phyloP scores from a whole-genome alignment of 2,888 invertebrate genomes.

The Lathronympha strigana region DNA sequence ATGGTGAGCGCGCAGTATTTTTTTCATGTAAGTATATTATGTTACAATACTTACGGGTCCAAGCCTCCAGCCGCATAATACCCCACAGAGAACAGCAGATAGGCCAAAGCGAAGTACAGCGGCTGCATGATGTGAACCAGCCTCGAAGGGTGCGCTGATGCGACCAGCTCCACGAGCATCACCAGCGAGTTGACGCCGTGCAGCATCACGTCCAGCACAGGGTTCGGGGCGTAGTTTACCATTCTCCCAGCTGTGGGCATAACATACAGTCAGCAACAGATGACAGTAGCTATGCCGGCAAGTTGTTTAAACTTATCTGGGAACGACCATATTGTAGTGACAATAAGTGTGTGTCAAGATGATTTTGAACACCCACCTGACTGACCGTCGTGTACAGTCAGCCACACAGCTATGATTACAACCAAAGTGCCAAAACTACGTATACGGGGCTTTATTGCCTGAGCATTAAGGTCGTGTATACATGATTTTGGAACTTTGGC shows the following conservation, averaged over 20 bases:
- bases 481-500: too few relatives aligned
- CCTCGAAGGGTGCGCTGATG: conserved; percentile 89
- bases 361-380: too few relatives aligned
- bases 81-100: conserved; percentile 88
- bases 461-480: too few relatives aligned
- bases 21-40: not conserved
- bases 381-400: too few relatives aligned
- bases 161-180: conserved; percentile 89
- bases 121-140: conserved; percentile 86
- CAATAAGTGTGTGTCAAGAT: too few relatives aligned
- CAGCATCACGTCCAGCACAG: conserved; percentile 73
- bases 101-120: conserved; percentile 87
- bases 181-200: conserved; percentile 88
- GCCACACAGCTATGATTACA: too few relatives aligned
- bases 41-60: conserved; percentile 83
- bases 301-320: too few relatives aligned
- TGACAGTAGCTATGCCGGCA: too few relatives aligned
- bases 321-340: too few relatives aligned
- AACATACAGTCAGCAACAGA: not conserved
- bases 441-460: too few relatives aligned
- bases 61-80: conserved; percentile 90
- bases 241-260: conserved; percentile 60
- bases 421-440: too few relatives aligned
- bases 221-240: conserved; percentile 70
- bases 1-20: not conserved